Base-by-base conservation (phyloP, 2,888 invertebrate genomes). In the Drosophila demipolita region DNA sequence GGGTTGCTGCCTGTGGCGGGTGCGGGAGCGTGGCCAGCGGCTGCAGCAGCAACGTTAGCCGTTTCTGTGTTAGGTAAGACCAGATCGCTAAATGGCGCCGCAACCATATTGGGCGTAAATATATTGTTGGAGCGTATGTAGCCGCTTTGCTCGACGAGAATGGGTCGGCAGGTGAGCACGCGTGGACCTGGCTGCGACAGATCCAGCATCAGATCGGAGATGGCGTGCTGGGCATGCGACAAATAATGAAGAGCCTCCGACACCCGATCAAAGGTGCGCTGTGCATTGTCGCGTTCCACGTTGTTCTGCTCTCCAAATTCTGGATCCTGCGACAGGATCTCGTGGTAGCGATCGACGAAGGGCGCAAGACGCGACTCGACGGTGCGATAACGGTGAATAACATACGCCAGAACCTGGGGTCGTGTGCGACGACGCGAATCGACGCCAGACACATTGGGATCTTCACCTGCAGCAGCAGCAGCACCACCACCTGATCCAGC, bases 141-240 rank as follows among this genome's bases (percentile, higher is more conserved):
- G 36, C 93, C 93, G 42, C 94, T 95, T 88, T 96, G 96, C 84
- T 96, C 96, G 38, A 96, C 95, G 38, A 96, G 93, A 75, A 96
- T 95, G n/a, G 96, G 96, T 42, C 96, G 94, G 84, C 96, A 96
- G 59, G 95, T 94, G 49, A 97, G 94, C 70, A 95, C 94, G 68
- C 97, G 94, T 0, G 97, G 97, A 7, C 96, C 95, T 7, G 95
- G 94, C 78, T 95, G 94, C 36, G 94, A 94, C 73, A 96, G 94
- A 87, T 97, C 95, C 54, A 97, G 94, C 92, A 96, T 96, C 55
- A 98, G 95, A 91, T 99, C 98, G 87, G 98, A 98, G 54, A 98
- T 94, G 1, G 97, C 96, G 91, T 99, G 99, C 92, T 97, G 97
- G 2, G 97, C 96, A 91, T 99, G 99, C 3, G 97, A 95, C 83